Conservation (phyloP, 2,888 invertebrate genomes). For the Diachrysia chrysitis region DNA sequence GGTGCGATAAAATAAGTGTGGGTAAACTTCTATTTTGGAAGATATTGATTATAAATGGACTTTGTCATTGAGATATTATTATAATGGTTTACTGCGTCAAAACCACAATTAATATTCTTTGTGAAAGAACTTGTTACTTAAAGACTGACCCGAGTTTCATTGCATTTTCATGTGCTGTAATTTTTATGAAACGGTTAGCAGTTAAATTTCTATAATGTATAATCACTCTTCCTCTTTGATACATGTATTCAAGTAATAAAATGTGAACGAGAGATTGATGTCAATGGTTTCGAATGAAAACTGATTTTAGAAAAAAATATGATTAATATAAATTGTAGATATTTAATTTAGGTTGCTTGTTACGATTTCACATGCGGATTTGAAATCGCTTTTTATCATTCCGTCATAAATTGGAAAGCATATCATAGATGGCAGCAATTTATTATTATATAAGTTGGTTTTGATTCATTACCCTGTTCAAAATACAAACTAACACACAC, state of each 20-base stretch:
- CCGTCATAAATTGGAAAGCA: constrained; percentile 80
- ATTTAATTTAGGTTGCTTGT: constrained; percentile 71
- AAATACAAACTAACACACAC: constrained; percentile 46
- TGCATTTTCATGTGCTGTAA: constrained; percentile 52
- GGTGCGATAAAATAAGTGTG: constrained; percentile 54
- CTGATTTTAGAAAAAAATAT: constrained; percentile 57
- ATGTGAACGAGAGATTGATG: constrained; percentile 60
- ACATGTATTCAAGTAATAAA: constrained; percentile 45
- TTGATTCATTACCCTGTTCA: constrained; percentile 72
- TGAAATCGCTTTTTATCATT: constrained; percentile 78
- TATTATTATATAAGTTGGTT: constrained; percentile 76
- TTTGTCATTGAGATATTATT: constrained; percentile 43
- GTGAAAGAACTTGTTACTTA: constrained; percentile 65
- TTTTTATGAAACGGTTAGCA: constrained; percentile 57
- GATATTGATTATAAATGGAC: constrained; percentile 41
- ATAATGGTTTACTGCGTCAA: constrained; percentile 52
- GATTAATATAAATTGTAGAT: constrained; percentile 62
- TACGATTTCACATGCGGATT: constrained; percentile 66
- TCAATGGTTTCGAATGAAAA: constrained; percentile 62
- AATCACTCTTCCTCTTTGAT: constrained; percentile 54
- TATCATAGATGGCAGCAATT: constrained; percentile 78
- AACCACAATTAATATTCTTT: constrained; percentile 56
- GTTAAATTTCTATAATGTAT: constrained; percentile 51
- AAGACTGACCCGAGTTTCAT: constrained; percentile 71
- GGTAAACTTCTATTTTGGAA: constrained; percentile 45